Evolutionary conservation across 2,888 invertebrate genomes (phyloP).

Genomic region (Euplexia lucipara): DNA sequence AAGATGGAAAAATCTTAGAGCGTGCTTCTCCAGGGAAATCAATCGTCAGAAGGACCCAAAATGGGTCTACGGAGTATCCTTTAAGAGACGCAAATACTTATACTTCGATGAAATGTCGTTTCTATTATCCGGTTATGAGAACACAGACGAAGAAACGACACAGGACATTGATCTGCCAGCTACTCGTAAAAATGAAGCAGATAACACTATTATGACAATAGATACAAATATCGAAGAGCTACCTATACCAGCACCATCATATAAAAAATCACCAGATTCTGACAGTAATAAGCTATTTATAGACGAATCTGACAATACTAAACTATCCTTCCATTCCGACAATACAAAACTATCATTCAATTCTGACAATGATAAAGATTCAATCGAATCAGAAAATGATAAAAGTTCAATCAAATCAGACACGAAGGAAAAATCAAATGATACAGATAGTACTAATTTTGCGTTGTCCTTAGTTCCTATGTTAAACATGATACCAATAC

Average conservation of each 20-base stretch:
- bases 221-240: slow-evolving; percentile 26
- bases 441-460: slow-evolving; percentile 42
- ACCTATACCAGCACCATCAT: not conserved
- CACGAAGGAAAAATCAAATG: not conserved
- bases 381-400: not conserved
- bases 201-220: slow-evolving; percentile 14
- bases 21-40: slow-evolving; percentile 35
- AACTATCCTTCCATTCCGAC: not conserved
- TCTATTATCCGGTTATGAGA: slow-evolving; percentile 14
- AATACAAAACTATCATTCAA: not conserved
- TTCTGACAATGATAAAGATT: not conserved
- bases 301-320: not conserved
- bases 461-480: slow-evolving; percentile 43
- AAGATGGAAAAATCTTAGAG: slow-evolving; percentile 42
- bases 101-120: slow-evolving; percentile 29
- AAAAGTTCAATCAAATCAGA: not conserved
- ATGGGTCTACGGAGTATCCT: slow-evolving; percentile 32
- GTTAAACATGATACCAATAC: slow-evolving; percentile 35
- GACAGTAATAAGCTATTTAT: not conserved
- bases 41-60: slow-evolving; percentile 47
- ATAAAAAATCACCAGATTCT: not conserved
- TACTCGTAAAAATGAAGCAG: not conserved
- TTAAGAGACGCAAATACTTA: slow-evolving; percentile 41
- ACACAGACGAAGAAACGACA: not conserved
- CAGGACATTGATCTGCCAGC: slow-evolving; percentile 28